phyloP scores from a whole-genome alignment of 2,113 vertebrate genomes.

The Myrmophylax atrothorax region DNA sequence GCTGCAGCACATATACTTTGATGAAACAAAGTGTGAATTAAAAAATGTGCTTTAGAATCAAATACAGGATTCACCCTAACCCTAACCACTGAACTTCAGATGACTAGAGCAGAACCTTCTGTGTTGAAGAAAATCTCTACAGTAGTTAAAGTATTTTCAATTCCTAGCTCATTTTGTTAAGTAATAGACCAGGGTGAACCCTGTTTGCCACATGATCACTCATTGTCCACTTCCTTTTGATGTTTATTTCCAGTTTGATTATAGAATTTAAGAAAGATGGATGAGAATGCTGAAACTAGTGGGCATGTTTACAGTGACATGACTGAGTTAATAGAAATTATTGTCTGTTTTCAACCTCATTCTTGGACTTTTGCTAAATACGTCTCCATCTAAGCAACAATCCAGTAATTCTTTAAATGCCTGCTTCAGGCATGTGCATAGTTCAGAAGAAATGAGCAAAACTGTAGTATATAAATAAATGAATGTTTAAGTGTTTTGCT shows the following conservation, averaged over 20 bases:
- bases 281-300: not conserved
- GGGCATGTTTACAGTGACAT: not conserved
- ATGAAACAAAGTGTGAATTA: not conserved
- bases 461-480: not conserved
- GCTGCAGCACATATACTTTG: not conserved
- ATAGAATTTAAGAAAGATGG: not conserved
- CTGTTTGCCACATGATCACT: not conserved
- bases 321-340: not conserved
- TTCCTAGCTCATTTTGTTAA: not conserved
- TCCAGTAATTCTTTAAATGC: not conserved
- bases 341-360: not conserved
- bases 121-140: not conserved
- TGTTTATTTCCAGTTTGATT: not conserved
- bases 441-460: not conserved
- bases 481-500: not conserved
- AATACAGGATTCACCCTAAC: not conserved
- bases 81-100: not conserved
- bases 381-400: not conserved
- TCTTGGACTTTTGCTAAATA: not conserved
- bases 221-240: not conserved
- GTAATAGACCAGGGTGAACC: not conserved
- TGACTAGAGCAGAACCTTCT: not conserved
- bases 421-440: not conserved
- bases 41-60: not conserved
- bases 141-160: not conserved